Percentiles rank a stretch among this genome's conserved stretches.
Conservation (phyloP, 2,113 vertebrate genomes). For the Agapornis roseicollis region DNA sequence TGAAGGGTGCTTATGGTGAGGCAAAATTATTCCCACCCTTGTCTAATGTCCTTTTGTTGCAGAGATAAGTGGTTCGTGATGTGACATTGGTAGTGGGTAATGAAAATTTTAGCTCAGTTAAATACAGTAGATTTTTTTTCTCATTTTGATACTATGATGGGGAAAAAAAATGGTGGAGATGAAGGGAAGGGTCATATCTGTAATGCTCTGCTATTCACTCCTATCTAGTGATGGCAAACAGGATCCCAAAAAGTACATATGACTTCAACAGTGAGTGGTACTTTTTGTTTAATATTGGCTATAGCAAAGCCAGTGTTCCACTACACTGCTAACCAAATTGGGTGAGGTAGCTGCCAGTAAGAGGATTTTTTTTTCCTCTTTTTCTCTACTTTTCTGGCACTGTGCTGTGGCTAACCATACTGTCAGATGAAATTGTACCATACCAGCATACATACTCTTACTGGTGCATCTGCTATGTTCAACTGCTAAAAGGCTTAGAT, state of each 20-base stretch:
- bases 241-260: not conserved
- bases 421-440: not conserved
- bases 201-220: not conserved
- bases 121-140: not conserved
- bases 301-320: not conserved
- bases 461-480: not conserved
- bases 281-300: not conserved
- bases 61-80: rapidly evolving
- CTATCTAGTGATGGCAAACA: not conserved
- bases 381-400: not conserved
- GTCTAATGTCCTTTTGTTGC: not conserved
- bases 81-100: not conserved
- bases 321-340: not conserved
- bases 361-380: not conserved
- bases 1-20: not conserved
- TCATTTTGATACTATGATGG: not conserved
- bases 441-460: not conserved
- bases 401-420: not conserved
- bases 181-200: not conserved
- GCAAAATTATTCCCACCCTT: not conserved
- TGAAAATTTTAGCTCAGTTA: not conserved
- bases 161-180: not conserved
- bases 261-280: not conserved
- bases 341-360: not conserved
- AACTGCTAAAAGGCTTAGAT: not conserved